Percentiles rank a stretch among this genome's conserved stretches.
Conservation (phyloP, 2,888 invertebrate species). For the Pardosa pseudoannulata region DNA sequence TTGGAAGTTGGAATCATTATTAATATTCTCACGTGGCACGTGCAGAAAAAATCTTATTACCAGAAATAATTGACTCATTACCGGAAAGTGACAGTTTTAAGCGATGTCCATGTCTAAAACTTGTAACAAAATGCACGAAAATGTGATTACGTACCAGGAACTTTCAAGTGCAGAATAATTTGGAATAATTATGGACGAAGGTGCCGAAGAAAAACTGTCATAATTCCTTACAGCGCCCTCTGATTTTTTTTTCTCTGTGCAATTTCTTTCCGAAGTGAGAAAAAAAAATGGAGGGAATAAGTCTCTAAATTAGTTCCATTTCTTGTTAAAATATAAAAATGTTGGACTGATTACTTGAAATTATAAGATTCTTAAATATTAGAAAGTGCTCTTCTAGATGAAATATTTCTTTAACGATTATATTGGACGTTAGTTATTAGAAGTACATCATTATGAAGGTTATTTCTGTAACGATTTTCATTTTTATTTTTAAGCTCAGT, state of each 20-base stretch:
- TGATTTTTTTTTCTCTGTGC: background rate
- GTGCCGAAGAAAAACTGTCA: background rate
- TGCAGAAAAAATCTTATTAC: background rate
- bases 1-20: background rate
- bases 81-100: background rate
- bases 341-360: background rate
- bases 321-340: background rate
- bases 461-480: too few species aligned
- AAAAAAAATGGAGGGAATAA: background rate
- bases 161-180: background rate
- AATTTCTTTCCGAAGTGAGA: background rate
- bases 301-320: background rate
- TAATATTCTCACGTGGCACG: background rate
- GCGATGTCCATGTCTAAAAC: constrained; percentile 4
- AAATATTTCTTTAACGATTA: too few species aligned
- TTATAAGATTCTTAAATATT: background rate
- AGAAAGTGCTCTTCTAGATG: background rate
- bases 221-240: too few species aligned
- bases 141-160: background rate
- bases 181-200: constrained; percentile 14
- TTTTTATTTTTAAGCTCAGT: too few species aligned
- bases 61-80: background rate
- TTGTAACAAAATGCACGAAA: background rate
- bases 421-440: too few species aligned
- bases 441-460: too few species aligned